Percentiles rank a stretch among this genome's conserved stretches.
These are phyloP conservation scores for Drosophila sturtevanti DNA, from an alignment of 1,140 invertebrate species.

Conservation along the genomic window DNA sequence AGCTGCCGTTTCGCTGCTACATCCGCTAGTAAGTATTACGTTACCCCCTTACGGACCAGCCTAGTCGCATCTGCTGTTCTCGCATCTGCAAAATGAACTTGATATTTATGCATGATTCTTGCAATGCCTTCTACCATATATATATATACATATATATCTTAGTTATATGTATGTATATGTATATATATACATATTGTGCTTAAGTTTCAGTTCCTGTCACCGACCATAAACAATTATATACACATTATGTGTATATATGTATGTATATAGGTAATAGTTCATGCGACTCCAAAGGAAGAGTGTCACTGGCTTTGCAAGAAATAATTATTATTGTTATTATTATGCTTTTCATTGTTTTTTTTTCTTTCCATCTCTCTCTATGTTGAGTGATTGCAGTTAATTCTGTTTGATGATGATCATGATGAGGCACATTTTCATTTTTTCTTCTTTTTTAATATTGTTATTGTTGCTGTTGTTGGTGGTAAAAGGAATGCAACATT, in stretches of 20 bases:
- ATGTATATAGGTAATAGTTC: slow-evolving; percentile 27
- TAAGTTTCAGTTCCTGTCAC: slow-evolving; percentile 30
- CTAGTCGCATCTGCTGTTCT: slow-evolving; percentile 48
- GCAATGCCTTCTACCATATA: slow-evolving; percentile 1
- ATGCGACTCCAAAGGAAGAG: slow-evolving; percentile 6
- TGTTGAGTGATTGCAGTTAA: slow-evolving; percentile 25
- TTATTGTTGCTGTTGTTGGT: neutral
- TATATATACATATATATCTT: neutral
- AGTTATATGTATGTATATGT: neutral
- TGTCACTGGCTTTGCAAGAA: slow-evolving; percentile 6
- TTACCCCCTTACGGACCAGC: slow-evolving; percentile 10
- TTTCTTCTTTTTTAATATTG: too few relatives aligned
- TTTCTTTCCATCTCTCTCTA: neutral
- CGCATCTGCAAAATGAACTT: slow-evolving; percentile 30
- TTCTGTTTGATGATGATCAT: slow-evolving; percentile 14
- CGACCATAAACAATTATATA: slow-evolving; percentile 13
- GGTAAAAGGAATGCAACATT: slow-evolving; percentile 4
- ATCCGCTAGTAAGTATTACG: slow-evolving; percentile 31
- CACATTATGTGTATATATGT: slow-evolving; percentile 32
- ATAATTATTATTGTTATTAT: slow-evolving; percentile 14
- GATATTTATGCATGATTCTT: slow-evolving; percentile 20
- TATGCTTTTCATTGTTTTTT: slow-evolving; percentile 11
- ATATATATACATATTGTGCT: slow-evolving; percentile 10
- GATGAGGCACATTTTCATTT: slow-evolving; percentile 6
- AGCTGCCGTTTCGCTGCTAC: slow-evolving; percentile 33